phyloP scores from a whole-genome alignment of 2,113 vertebrate species.

The Pteruthius melanotis region DNA sequence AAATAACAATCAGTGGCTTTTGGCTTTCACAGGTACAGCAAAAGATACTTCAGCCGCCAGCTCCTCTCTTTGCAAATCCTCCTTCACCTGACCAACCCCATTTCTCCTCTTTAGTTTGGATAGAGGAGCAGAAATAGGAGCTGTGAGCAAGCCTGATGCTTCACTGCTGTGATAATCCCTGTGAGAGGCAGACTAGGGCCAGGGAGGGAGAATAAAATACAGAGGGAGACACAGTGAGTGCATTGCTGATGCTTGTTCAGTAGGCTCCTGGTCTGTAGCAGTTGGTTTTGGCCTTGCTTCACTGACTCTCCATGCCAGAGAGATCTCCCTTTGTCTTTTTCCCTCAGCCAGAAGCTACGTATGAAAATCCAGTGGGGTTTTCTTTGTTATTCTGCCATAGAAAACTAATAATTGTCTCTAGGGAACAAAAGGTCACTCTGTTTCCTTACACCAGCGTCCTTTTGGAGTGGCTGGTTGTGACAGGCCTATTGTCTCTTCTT shows the following conservation, averaged over 20 bases:
- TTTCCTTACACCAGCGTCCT: background rate
- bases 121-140: background rate
- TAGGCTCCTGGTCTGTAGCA: background rate
- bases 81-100: rapidly evolving
- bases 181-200: background rate
- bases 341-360: background rate
- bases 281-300: background rate
- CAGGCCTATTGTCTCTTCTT: conserved; percentile 57
- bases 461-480: conserved; percentile 14
- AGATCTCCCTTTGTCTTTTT: conserved; percentile 4
- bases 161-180: background rate
- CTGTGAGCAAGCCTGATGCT: background rate
- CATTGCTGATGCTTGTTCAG: background rate
- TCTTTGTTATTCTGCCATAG: conserved; percentile 46
- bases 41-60: background rate
- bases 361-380: conserved; percentile 20
- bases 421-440: conserved; percentile 26
- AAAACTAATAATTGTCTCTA: conserved; percentile 53
- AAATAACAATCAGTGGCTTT: background rate
- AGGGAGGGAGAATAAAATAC: background rate
- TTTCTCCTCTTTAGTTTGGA: background rate
- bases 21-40: background rate
- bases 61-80: background rate
- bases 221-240: background rate
- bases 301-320: background rate